Evolutionary conservation across 2,888 invertebrate genomes (phyloP).

Genomic region (Brachypalpus laphriformis): DNA sequence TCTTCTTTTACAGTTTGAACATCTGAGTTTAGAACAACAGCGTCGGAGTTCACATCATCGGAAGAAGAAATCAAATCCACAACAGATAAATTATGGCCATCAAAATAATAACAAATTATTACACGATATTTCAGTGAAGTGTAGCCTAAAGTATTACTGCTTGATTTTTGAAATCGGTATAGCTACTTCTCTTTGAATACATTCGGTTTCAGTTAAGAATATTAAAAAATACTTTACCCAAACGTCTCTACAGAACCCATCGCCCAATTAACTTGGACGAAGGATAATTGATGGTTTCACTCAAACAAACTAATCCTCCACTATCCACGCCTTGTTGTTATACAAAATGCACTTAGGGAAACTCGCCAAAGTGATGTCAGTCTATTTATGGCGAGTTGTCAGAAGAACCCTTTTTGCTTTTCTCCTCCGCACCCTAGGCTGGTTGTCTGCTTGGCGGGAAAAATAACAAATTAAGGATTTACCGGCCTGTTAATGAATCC

Average conservation of each 20-base stretch:
- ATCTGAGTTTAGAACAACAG: too few species aligned
- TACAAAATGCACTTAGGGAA: conserved; percentile 29
- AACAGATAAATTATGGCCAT: too few species aligned
- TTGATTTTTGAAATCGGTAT: not conserved
- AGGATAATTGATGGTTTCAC: conserved; percentile 54
- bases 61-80: too few species aligned
- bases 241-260: not conserved
- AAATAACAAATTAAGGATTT: conserved; percentile 63
- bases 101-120: too few species aligned
- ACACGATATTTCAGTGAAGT: too few species aligned
- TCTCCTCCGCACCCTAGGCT: conserved; percentile 7
- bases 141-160: too few species aligned
- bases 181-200: not conserved
- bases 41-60: too few species aligned
- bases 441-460: conserved; percentile 1
- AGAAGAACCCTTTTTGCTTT: conserved; percentile 21
- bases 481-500: conserved; percentile 48
- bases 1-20: too few species aligned
- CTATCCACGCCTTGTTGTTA: conserved; percentile 16
- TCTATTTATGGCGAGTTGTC: conserved; percentile 19
- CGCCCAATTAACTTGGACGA: conserved; percentile 15
- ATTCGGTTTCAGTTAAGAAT: not conserved
- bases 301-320: conserved; percentile 50
- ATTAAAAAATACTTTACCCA: not conserved
- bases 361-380: conserved; percentile 21